These are phyloP conservation scores for Andrena camellia DNA, from an alignment of 2,888 invertebrate species.

Conservation along the genomic window DNA sequence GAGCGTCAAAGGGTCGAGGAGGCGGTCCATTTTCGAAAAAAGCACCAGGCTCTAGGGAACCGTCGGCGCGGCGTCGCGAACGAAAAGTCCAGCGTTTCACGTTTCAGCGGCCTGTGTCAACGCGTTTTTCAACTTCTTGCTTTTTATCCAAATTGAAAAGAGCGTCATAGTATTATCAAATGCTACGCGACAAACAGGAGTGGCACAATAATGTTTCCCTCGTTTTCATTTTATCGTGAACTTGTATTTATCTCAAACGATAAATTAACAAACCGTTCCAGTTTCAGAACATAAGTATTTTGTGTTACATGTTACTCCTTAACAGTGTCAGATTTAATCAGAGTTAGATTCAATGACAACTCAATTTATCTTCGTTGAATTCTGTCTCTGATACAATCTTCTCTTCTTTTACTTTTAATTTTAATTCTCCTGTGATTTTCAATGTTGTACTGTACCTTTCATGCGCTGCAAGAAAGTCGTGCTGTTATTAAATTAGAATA, in stretches of 20 bases:
- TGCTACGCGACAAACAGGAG: neutral
- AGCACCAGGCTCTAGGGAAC: neutral
- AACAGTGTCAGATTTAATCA: no score
- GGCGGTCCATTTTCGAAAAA: constrained; percentile 14
- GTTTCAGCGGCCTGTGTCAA: neutral
- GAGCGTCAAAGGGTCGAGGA: constrained; percentile 6
- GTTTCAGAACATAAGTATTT: no score
- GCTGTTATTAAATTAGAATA: no score
- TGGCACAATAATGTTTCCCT: neutral
- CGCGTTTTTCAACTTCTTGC: neutral
- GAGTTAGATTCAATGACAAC: no score
- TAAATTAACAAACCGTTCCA: no score
- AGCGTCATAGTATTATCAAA: neutral
- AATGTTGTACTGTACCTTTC: no score
- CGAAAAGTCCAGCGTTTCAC: neutral
- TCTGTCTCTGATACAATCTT: no score
- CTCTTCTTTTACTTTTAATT: no score
- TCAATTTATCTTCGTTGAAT: no score
- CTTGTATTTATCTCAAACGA: neutral
- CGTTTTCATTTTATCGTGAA: neutral
- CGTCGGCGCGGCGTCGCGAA: neutral
- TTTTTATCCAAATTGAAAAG: neutral
- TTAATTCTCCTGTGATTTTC: no score
- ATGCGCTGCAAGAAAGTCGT: no score
- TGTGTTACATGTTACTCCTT: no score